Base-by-base conservation (phyloP, 23 tunicate species). In the Pegea sp. region DNA sequence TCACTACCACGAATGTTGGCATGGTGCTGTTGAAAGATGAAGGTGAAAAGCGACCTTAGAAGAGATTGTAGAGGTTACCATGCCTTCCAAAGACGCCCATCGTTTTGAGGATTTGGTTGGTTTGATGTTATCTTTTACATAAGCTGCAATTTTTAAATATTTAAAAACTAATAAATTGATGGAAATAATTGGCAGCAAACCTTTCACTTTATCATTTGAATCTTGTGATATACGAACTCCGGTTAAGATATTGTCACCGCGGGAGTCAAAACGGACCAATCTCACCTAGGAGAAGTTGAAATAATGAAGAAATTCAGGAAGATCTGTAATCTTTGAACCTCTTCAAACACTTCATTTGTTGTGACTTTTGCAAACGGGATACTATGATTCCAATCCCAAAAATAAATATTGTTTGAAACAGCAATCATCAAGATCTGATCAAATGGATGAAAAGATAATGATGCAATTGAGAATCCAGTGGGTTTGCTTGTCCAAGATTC, bases 381-480 rank as follows among this genome's bases (percentile, higher is more conserved):
- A 42, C 79, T 70, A 13, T 60, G 52, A 3, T 66, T 80, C 93
- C 93, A 80, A 38, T 80, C 69, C 93, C 93, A 80, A 26, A 80
- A 71, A 57, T 71, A 54, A 18, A 80, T 72, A 25, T 64, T 80
- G 32, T 80, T 80, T 29, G 75, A 74, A 21, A 57, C 66, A 27
- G 93, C 93, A 22, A 80, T 72, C 1, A 75, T 64, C 29, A 80
- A 59, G 3, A 80, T 74, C 4, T 80, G 93, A 23, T 80, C 93
- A 16, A 38, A 58, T 16, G 93, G 93, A 49, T 80, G 93, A 42
- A 80, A 80, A 20, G 93, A 80, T 6, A 80, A 57, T 2, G 93
- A 80, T 3, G 74, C 59, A 0, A 80, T 66, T 2, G 79, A 63
- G 3, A 57, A 65, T 0, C n/a, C 4, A 2, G 22, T 31, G 30